Conservation (phyloP, 2,888 invertebrate genomes). For the Protonemura montana region DNA sequence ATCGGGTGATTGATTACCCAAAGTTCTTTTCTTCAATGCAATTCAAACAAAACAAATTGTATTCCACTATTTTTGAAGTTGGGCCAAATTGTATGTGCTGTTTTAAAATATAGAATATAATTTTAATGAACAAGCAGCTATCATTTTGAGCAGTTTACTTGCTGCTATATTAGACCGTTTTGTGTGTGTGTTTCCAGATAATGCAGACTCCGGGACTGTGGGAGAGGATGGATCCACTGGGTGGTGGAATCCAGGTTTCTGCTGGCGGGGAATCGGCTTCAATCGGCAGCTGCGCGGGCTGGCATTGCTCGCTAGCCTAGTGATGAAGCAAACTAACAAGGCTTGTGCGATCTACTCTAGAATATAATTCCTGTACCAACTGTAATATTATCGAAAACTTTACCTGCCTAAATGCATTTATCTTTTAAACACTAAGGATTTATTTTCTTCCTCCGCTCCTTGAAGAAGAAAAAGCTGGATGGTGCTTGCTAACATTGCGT, state of each 20-base stretch:
- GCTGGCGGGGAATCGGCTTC: slow-evolving; percentile 16
- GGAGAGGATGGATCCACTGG: slow-evolving; percentile 61
- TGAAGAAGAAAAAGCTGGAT: no score
- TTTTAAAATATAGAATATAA: no score
- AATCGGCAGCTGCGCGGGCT: slow-evolving; percentile 46
- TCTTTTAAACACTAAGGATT: neutral
- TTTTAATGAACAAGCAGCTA: no score
- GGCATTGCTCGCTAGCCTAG: slow-evolving; percentile 46
- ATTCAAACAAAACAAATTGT: no score
- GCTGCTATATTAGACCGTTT: no score
- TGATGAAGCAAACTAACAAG: neutral
- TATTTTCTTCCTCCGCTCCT: neutral
- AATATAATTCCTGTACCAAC: neutral
- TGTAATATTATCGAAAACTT: neutral
- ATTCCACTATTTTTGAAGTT: no score
- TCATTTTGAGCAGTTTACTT: no score
- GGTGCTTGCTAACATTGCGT: no score
- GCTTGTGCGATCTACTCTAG: neutral
- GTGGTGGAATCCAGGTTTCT: slow-evolving; percentile 40
- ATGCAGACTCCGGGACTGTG: slow-evolving; percentile 92
- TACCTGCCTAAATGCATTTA: slow-evolving; percentile 12
- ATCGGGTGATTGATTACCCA: no score
- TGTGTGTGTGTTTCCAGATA: slow-evolving; percentile 74
- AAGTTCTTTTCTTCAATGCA: no score
- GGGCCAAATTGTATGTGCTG: no score